These are phyloP conservation scores for Xylophagus ater DNA, from an alignment of 2,888 invertebrate genomes.

Conservation along the genomic window DNA sequence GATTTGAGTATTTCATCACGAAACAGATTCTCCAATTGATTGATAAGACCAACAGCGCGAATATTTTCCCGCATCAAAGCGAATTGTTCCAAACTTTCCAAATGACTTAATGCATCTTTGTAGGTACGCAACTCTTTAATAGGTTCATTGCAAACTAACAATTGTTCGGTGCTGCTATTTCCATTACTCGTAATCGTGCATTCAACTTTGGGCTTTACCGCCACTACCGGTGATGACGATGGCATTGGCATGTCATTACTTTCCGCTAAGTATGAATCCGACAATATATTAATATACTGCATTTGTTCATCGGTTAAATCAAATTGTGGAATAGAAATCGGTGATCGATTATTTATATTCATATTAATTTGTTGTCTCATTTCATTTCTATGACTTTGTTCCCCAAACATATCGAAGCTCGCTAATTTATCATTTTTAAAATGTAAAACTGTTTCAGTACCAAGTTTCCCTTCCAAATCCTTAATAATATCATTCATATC, in stretches of 20 bases:
- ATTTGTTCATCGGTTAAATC: too few species aligned
- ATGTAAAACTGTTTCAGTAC: too few species aligned
- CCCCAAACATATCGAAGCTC: too few species aligned
- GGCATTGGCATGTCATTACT: too few species aligned
- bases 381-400: too few species aligned
- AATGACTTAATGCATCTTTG: constrained; percentile 9
- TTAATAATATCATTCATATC: constrained; percentile 13
- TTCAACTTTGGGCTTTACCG: background rate
- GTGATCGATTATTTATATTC: too few species aligned
- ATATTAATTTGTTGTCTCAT: too few species aligned
- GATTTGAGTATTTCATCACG: constrained; percentile 10
- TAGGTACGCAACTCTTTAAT: constrained; percentile 8
- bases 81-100: constrained; percentile 12
- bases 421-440: too few species aligned
- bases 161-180: background rate
- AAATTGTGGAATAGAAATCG: too few species aligned
- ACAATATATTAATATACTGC: too few species aligned
- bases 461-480: constrained; percentile 10
- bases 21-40: constrained; percentile 12
- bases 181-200: background rate
- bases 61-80: constrained; percentile 10
- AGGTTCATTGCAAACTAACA: background rate
- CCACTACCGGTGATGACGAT: too few species aligned
- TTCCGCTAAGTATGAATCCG: too few species aligned
- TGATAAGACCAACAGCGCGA: constrained; percentile 11